Base-by-base conservation (phyloP, 2,113 vertebrate genomes). In the Myotis yumanensis region DNA sequence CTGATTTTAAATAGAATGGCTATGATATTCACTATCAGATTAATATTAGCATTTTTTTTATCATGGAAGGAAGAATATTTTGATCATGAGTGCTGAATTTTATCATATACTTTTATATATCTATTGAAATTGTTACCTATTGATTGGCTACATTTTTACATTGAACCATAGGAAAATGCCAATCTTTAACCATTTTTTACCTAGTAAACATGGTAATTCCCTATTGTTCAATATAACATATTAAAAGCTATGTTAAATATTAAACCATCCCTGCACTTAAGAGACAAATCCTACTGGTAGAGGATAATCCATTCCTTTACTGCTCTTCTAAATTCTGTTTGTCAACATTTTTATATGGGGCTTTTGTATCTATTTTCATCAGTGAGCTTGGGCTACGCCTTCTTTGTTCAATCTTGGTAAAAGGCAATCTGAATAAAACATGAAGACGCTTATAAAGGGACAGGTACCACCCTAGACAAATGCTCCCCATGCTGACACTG, bases 391-490 rank as follows among this genome's bases (percentile, higher is more conserved):
- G 14, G 14, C 23, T 86, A 79, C 16, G 16, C 5, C 11, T 25
- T 91, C 68, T 84, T 75, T 66, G 6, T 69, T 73, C 82, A 62
- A 16, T 62, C 43, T 82, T 89, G 23, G 77, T 52, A 35, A 5
- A 73, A 88, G 46, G 35, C 17, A 68, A 86, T 68, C 64, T 6
- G 5, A 62, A 68, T 30, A 86, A 93, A 81, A 80, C 69, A 57
- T 51, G 25, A 89, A 90, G 69, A 92, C 32, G 11, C 23, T 43
- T 82, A 57, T 37, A 43, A 72, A 96, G 46, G 91, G 89, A 84
- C 30, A 76, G 64, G 40, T 11, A 75, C 20, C 8, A 57, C 43
- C 79, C 25, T 6, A 43, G 35, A 83, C 11, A 83, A 84, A 62
- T 14, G 66, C 22, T 28, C n/a, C 66, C 87, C 76, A 25, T 12